Base-by-base conservation (phyloP, 2,113 vertebrate genomes). In the Malurus cyaneus region DNA sequence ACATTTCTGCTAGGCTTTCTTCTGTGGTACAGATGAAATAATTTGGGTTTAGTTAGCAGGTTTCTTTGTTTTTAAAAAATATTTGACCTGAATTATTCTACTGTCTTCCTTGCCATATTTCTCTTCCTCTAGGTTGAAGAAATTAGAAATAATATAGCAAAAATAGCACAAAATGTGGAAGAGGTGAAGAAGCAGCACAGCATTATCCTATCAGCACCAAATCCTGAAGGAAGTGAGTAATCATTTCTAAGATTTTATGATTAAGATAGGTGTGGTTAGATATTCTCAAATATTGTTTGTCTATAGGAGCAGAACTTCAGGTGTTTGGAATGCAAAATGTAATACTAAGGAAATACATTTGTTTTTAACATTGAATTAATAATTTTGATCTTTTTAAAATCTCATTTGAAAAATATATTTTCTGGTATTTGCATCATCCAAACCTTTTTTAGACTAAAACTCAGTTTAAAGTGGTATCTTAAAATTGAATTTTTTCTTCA, bases 111-210 rank as follows among this genome's bases (percentile, higher is more conserved):
- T 62, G 49, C 3, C 46, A 5, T 44, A 66, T 52, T 91, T 86
- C 19, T 92, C 60, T 70, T 86, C 50, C 44, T 94, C 44, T 76
- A 99, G 99, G 99, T 99, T 80, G 99, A 99, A 80, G 99, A 99
- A 95, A 97, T 99, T 25, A 97, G 99, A 89, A 97, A 97, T 82
- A 96, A 98, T 47, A 98, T 99, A 66, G 97, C 98, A 70, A 99
- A 98, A 93, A 98, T 99, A 78, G 97, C 98, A 59, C 97, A 98
- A 52, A 97, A 98, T 80, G 98, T 99, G 70, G 98, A 98, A 72
- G 99, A 99, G 53, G 98, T 99, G 70, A 99, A 98, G 96, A 99
- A 99, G 85, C 98, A 98, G 34, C 99, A 99, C 97, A 99, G 99
- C 97, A 98, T 97, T 96, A 99, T 99, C 66, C 98, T 99, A 50